A percentile compares a stretch with the other conserved stretches of the same genome.
phyloP scores from a whole-genome alignment of 2,888 invertebrate species.

The Leptopilina drosophilae region DNA sequence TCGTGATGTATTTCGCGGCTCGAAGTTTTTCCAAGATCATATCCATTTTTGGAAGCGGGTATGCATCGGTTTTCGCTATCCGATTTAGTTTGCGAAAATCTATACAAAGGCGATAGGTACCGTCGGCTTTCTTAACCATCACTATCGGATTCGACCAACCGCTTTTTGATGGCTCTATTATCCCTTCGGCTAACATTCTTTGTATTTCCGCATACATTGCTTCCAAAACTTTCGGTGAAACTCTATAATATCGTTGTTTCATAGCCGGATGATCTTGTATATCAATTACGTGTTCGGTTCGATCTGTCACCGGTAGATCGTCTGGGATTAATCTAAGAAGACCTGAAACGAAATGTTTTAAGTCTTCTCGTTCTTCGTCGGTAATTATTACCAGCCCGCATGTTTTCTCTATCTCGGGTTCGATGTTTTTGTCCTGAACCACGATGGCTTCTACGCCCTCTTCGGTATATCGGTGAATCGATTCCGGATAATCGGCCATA shows the following conservation, averaged over 20 bases:
- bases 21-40: conserved; percentile 63
- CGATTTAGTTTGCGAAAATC: conserved; percentile 66
- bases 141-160: conserved; percentile 43
- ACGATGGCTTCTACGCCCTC: not conserved
- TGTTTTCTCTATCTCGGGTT: not conserved
- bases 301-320: not conserved
- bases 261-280: not conserved
- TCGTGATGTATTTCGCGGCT: conserved; percentile 63
- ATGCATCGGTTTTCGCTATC: conserved; percentile 64
- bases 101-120: conserved; percentile 52
- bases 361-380: not conserved
- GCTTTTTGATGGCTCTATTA: conserved; percentile 38
- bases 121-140: conserved; percentile 38
- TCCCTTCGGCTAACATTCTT: conserved; percentile 15
- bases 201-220: conserved; percentile 18
- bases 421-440: too few relatives aligned
- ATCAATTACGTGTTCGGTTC: conserved; percentile 16
- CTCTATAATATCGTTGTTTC: not conserved
- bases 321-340: not conserved
- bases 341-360: not conserved
- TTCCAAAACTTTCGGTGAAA: conserved; percentile 6
- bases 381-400: not conserved
- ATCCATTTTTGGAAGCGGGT: conserved; percentile 64
- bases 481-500: not conserved
- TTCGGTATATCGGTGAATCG: not conserved